Percentiles rank a stretch among this genome's conserved stretches.
These are phyloP conservation scores for Dinothrombium tinctorium DNA, from an alignment of 1,140 invertebrate genomes.

Conservation along the genomic window DNA sequence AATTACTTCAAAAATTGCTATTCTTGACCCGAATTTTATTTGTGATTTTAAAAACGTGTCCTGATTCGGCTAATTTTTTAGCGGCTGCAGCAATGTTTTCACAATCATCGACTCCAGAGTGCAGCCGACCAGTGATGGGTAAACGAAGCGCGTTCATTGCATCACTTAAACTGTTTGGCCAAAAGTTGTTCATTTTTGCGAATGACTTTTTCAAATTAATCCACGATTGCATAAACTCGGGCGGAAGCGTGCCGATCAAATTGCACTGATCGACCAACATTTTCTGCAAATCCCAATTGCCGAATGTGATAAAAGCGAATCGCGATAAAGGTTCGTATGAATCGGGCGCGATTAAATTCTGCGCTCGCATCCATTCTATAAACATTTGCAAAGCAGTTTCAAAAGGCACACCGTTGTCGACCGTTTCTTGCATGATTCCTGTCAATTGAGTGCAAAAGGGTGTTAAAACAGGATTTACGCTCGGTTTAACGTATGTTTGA, in stretches of 20 bases:
- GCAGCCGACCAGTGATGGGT: constrained; percentile 3
- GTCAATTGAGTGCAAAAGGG: constrained; percentile 29
- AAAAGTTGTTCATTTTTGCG: background rate
- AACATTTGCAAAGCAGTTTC: background rate
- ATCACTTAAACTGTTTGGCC: constrained; percentile 7
- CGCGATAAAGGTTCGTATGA: background rate
- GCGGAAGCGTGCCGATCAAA: background rate
- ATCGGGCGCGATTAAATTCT: background rate
- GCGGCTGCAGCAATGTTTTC: constrained; percentile 3
- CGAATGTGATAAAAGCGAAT: constrained; percentile 12
- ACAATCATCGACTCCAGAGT: constrained; percentile 13
- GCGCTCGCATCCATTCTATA: background rate
- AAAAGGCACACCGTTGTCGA: background rate
- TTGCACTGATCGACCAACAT: constrained; percentile 8
- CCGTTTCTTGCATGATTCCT: constrained; percentile 8
- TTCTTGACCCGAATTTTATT: too few species aligned
- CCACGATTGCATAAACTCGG: constrained; percentile 8
- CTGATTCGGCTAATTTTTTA: background rate
- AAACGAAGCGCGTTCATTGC: constrained; percentile 9
- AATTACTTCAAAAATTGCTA: too few species aligned
- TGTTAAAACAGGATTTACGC: constrained; percentile 25
- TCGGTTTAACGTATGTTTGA: constrained; percentile 25
- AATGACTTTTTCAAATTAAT: constrained; percentile 13
- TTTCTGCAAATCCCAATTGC: background rate
- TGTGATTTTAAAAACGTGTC: background rate